A percentile compares a stretch with the other conserved stretches of the same genome.
Evolutionary conservation across 2,113 vertebrate genomes (phyloP).

Genomic region (Clarias batrachus): DNA sequence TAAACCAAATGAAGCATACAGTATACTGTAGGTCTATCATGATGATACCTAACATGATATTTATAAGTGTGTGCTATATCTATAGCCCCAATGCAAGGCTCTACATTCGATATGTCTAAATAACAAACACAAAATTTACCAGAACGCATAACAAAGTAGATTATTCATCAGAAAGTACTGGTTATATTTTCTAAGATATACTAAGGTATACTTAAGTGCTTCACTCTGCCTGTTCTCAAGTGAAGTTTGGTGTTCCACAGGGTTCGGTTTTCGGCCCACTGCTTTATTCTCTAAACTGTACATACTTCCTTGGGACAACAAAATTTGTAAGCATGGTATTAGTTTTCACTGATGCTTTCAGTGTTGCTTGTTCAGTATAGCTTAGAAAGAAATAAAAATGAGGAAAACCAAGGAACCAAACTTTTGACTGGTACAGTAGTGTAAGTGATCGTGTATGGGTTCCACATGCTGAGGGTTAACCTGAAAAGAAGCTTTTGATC

Average conservation of each 20-base stretch:
- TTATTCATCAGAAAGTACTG: background rate
- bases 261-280: no score
- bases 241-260: no score
- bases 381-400: no score
- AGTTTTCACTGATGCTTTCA: no score
- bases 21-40: background rate
- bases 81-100: background rate
- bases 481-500: conserved; percentile 29
- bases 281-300: no score
- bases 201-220: no score
- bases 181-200: background rate
- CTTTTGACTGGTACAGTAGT: no score
- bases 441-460: background rate
- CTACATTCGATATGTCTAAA: background rate
- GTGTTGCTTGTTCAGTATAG: no score
- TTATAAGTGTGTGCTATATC: background rate
- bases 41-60: background rate
- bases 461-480: conserved; percentile 21
- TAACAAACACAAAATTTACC: background rate
- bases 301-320: no score
- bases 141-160: background rate
- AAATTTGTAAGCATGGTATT: no score
- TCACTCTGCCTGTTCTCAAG: no score
- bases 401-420: no score
- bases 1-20: background rate